A percentile compares a stretch with the other conserved stretches of the same genome.
Evolutionary conservation across 2,888 invertebrate genomes (phyloP).

Genomic region (Drosophila kuntzei): DNA sequence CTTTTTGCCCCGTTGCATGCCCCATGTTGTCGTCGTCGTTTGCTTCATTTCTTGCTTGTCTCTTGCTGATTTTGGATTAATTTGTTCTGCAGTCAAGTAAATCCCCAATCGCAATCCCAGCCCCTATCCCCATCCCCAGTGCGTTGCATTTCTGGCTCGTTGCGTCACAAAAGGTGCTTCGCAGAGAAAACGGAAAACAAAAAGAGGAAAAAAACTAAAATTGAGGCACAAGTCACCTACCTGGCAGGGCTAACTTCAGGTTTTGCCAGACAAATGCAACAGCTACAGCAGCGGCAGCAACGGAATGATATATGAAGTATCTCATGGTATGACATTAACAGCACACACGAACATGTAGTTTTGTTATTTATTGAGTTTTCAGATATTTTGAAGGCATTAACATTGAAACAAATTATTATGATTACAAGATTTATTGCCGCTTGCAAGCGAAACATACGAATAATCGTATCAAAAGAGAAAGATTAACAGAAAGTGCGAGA

Average conservation of each 20-base stretch:
- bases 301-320: slow-evolving; percentile 85
- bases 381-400: slow-evolving; percentile 85
- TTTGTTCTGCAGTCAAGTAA: slow-evolving; percentile 80
- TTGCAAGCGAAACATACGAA: slow-evolving; percentile 73
- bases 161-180: slow-evolving; percentile 71
- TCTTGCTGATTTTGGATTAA: slow-evolving; percentile 84
- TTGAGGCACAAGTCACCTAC: slow-evolving; percentile 69
- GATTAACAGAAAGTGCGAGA: slow-evolving; percentile 7
- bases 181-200: slow-evolving; percentile 31
- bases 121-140: slow-evolving; percentile 47
- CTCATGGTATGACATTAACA: slow-evolving; percentile 85
- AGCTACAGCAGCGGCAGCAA: slow-evolving; percentile 30
- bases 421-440: slow-evolving; percentile 83
- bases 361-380: slow-evolving; percentile 84
- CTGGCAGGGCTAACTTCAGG: slow-evolving; percentile 66
- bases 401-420: slow-evolving; percentile 85
- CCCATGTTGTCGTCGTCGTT: slow-evolving; percentile 38
- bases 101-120: slow-evolving; percentile 67
- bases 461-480: slow-evolving; percentile 58
- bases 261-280: slow-evolving; percentile 44
- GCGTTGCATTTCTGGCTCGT: slow-evolving; percentile 62
- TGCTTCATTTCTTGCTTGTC: slow-evolving; percentile 67
- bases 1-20: slow-evolving; percentile 19
- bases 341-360: slow-evolving; percentile 84
- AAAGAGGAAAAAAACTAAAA: slow-evolving; percentile 28